Percentiles rank a stretch among this genome's conserved stretches.
Conservation (phyloP, 2,113 vertebrate species). For the Lagopus muta region DNA sequence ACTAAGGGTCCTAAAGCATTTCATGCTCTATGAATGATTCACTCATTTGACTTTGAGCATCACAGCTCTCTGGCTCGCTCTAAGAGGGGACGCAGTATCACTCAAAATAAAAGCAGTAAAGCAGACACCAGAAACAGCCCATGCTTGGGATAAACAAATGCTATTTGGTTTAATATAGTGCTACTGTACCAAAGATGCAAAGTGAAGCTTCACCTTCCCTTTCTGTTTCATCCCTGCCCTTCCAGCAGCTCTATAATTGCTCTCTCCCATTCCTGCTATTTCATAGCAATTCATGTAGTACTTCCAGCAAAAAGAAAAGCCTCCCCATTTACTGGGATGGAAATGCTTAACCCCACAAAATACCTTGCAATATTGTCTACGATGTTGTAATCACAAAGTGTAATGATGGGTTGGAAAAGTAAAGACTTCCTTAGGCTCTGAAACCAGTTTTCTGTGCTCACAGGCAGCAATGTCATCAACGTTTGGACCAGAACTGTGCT, state of each 20-base stretch:
- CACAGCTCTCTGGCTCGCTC: not conserved
- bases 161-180: not conserved
- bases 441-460: not conserved
- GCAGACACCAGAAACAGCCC: not conserved
- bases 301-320: not conserved
- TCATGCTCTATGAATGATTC: not conserved
- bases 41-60: not conserved
- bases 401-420: not conserved
- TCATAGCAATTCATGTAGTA: not conserved
- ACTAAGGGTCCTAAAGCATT: not conserved
- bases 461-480: not conserved
- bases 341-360: not conserved
- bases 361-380: not conserved
- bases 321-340: not conserved
- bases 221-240: not conserved
- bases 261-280: not conserved
- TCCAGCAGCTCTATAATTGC: not conserved
- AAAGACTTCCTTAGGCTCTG: not conserved
- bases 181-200: not conserved
- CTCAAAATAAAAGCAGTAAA: not conserved
- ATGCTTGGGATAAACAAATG: not conserved
- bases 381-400: fast-evolving
- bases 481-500: not conserved
- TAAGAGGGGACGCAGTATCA: not conserved
- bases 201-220: not conserved